Evolutionary conservation across 2,797 vertebrate genomes (phyloP), one percentile per base, ranked within the genome.

Genomic region (Menidia menidia): DNA sequence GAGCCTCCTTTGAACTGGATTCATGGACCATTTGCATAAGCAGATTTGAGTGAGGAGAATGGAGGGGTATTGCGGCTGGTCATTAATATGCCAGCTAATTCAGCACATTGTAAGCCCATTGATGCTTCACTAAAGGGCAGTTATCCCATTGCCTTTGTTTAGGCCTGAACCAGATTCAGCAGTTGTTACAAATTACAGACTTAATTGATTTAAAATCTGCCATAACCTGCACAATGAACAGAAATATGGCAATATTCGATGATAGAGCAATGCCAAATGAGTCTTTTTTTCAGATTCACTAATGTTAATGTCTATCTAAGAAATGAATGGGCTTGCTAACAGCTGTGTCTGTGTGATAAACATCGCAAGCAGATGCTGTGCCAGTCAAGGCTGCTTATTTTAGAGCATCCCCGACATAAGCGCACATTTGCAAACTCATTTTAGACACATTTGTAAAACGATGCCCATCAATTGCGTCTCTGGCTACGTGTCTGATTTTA

Each of bases 1-100:
- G 94, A 92, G 90, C 92, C 94, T 84, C 91, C 96, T 99, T 99
- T 99, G 97, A 98, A 98, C 96, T 96, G 95, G 94, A 98, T 98
- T 98, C 97, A 97, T 97, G 96, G 96, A 81, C 93, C 96, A 98
- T 99, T 98, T 99, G 97, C 98, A 99, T 99, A 99, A 99, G 97
- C 95, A 99, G 98, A 98, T 99, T 98, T 97, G 95, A 92, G 90
- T 91, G 88, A 89, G 94, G 95, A 97, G 96, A 98, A 98, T 97
- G 95, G 94, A 94, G 84, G 88, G 93, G 93, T 93, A 94, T 92
- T 95, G 95, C 95, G 94, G 96, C 95, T 95, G 95, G 95, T 96
- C 96, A 98, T 99, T 98, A 98, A 98, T 98, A 98, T 98, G 97
- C 97, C 92, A 97, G 95, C 97, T 98, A 98, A 99, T 98, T 97